Conservation (phyloP, 1,140 invertebrate genomes). For the Muscidifurax raptorellus region DNA sequence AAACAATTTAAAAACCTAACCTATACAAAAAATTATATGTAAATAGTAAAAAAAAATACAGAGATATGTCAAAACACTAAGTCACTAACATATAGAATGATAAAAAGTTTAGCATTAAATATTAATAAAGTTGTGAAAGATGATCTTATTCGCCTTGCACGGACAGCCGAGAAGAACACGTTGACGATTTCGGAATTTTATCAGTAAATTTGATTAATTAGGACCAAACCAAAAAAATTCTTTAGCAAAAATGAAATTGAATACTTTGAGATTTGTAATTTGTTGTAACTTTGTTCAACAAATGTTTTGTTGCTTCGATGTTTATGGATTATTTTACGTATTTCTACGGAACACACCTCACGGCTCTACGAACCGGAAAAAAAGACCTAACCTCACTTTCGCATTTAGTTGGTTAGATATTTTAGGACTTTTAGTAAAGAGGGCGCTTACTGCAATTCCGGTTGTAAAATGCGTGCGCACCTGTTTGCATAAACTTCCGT, state of each 20-base stretch:
- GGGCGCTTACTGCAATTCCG: constrained; percentile 19
- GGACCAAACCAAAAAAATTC: constrained; percentile 12
- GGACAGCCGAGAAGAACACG: constrained; percentile 29
- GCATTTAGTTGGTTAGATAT: not conserved
- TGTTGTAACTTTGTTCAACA: constrained; percentile 6
- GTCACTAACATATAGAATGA: not conserved
- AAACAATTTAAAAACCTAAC: constrained; percentile 42
- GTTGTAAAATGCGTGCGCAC: not conserved
- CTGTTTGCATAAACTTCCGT: not conserved
- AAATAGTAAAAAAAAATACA: not conserved
- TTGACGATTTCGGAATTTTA: constrained; percentile 26
- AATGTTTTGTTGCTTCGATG: constrained; percentile 53
- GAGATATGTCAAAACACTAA: not conserved
- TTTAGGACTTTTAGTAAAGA: constrained; percentile 20
- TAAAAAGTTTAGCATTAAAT: not conserved
- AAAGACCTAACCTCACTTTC: constrained; percentile 56
- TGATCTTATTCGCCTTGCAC: not conserved
- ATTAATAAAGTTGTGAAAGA: not conserved
- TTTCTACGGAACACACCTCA: constrained; percentile 53
- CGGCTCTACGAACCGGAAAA: constrained; percentile 56
- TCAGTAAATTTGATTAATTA: not conserved
- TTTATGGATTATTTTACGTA: constrained; percentile 55
- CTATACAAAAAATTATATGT: not conserved
- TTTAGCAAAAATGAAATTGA: not conserved
- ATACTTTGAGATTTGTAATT: constrained; percentile 27